Base-by-base conservation (phyloP, 2,113 vertebrate genomes). In the Chaetodon auriga region DNA sequence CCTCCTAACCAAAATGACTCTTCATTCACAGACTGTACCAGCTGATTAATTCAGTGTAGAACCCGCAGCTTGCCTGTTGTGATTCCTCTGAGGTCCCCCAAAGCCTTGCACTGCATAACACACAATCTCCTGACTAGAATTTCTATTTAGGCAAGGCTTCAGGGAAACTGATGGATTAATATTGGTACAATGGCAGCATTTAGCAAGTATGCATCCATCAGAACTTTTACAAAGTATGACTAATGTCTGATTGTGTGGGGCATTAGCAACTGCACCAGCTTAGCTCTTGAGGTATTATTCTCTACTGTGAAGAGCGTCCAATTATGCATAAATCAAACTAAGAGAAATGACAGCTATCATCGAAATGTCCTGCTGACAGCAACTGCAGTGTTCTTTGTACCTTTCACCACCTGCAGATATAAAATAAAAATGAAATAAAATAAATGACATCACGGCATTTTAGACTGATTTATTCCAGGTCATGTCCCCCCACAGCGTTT, bases 61-160 rank as follows among this genome's bases (percentile, higher is more conserved):
- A 68, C 81, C 86, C 2, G 8, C 45, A 85, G 80, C 64, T 64
- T 76, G 75, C 86, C 74, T 89, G 75, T 82, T 83, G 75, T 80
- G 64, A 82, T 87, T 89, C 90, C 91, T 92, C 81, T 80, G 79
- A 92, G 89, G 85, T 80, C 73, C 81, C 85, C 91, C 83, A 87
- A 90, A 92, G 80, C 84, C 69, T 78, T 23, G 58, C 70, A 57
- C 63, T 41, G 62, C 63, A 81, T 82, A 80, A 83, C 76, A 75
- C 81, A 84, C 51, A 48, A 55, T 83, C 46, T 68, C 82, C 84
- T 89, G 74, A 86, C 81, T 84, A 60, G 57, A 84, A 82, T 73
- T 80, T 81, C 70, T 70, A 70, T 80, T 84, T 80, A 89, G 81
- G 82, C 75, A 23, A 89, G 25, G 86, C 91, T 90, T 83, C 71